Conservation (phyloP, 2,888 invertebrate species). For the Leptopilina syphax region DNA sequence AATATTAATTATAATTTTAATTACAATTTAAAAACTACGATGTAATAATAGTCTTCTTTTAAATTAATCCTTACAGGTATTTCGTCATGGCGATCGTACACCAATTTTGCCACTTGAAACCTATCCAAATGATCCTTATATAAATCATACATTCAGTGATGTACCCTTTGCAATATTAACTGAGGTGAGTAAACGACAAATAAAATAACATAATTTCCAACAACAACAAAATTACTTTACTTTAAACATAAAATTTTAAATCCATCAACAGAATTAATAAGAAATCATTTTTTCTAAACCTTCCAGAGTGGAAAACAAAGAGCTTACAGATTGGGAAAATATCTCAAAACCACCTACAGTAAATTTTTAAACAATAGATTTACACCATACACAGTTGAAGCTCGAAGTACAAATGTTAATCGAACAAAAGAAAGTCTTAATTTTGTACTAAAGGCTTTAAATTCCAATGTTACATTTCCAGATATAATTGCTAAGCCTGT, state of each 20-base stretch:
- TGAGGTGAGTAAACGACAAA: not conserved
- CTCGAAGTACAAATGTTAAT: constrained; percentile 83
- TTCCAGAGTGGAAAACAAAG: constrained; percentile 79
- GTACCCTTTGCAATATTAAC: not conserved
- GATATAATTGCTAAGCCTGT: constrained; percentile 2
- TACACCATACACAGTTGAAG: constrained; percentile 70
- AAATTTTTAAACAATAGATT: constrained; percentile 78
- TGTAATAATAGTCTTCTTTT: too few species aligned
- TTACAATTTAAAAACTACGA: too few species aligned
- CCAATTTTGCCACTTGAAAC: not conserved
- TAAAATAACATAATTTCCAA: too few species aligned
- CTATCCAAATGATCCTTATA: not conserved
- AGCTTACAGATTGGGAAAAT: constrained; percentile 78
- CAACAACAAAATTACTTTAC: too few species aligned
- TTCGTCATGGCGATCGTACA: not conserved
- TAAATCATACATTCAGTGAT: not conserved
- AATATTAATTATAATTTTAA: too few species aligned
- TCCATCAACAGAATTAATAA: too few species aligned
- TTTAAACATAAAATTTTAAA: too few species aligned
- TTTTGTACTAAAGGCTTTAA: constrained; percentile 83
- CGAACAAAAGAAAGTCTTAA: constrained; percentile 87
- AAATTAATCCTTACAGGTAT: not conserved
- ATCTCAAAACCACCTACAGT: constrained; percentile 77
- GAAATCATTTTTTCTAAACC: too few species aligned
- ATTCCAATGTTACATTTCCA: constrained; percentile 80